Base-by-base conservation (phyloP, 2,113 vertebrate species). In the Alligator mississippiensis region DNA sequence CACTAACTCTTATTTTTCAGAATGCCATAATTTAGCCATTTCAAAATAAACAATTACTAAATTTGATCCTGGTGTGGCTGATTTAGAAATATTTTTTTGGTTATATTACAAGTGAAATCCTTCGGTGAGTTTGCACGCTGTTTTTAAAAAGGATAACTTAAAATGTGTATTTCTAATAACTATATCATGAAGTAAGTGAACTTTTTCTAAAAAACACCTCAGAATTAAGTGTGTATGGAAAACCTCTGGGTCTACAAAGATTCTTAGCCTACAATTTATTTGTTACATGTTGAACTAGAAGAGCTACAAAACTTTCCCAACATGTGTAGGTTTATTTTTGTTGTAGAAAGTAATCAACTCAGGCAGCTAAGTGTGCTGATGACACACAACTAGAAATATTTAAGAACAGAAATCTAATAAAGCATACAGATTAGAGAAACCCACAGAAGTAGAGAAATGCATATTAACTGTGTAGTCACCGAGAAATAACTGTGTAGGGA, bases 341-440 rank as follows among this genome's bases (percentile, higher is more conserved):
- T 78, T 2, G 1, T 4, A 47, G 59, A 57, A 74, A 89, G 30
- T 5, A 72, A 38, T 11, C 34, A 22, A 11, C 68, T 88, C 68
- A 0, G 0, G 57, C 0, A 14, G 47, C 47, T 47, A 47, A 47
- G 24, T 30, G n/a, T 57, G 10, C 8, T 15, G 64, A 75, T 85
- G 38, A 38, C 68, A 34, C 22, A 87, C 87, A 72, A 21, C 68
- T 72, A 34, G 57, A 30, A 14, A 0, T 58, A 75, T 11, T 57
- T 47, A 77, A 1, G 6, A n/a, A 72, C 21, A 15, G 74, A 79
- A 54, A 63, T 7, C 59, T 11, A 63, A 11, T 18, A 2, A 83
- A 90, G 38, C 0, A 0, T 66, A 30, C 72, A 24, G 62, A 88
- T 68, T 4, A 2, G 4, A 83, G 63, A 34, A 82, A 24, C 0